phyloP scores from a whole-genome alignment of 92 coral and sea anemone species.

The Muricea muricata region DNA sequence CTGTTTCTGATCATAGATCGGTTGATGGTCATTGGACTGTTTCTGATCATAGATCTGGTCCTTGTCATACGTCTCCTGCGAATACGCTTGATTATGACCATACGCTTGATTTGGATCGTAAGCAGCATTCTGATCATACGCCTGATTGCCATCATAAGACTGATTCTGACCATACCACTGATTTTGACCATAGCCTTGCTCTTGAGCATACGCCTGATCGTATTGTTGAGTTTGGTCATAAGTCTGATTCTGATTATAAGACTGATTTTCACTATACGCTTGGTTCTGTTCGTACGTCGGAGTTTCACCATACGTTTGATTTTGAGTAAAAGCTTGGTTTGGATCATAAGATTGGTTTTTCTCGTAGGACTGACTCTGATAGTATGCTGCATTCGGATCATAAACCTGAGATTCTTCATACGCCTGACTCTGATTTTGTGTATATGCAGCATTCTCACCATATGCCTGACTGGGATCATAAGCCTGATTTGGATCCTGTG shows the following conservation, averaged over 20 bases:
- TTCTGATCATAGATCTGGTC: neutral
- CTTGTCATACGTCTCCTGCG: too few relatives aligned
- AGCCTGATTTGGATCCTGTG: neutral
- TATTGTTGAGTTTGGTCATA: neutral
- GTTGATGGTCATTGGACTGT: neutral
- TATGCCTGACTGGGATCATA: neutral
- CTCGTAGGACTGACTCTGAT: neutral
- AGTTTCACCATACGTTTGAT: neutral
- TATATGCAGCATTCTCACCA: neutral
- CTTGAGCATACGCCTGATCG: neutral
- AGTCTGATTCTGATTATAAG: neutral
- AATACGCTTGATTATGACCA: neutral
- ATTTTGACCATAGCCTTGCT: neutral
- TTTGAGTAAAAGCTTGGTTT: neutral
- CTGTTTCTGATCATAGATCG: neutral
- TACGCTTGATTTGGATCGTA: neutral
- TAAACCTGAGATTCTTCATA: too few relatives aligned
- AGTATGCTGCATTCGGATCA: neutral
- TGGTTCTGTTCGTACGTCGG: neutral
- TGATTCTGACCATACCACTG: constrained; percentile 1
- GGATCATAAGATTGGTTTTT: neutral
- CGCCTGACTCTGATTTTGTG: neutral
- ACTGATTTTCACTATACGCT: neutral
- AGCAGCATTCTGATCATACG: neutral
- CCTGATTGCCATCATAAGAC: neutral